Evolutionary conservation across 2,888 invertebrate species (phyloP), one percentile per base, ranked within the genome.

Genomic region (Oeneis ivallda): DNA sequence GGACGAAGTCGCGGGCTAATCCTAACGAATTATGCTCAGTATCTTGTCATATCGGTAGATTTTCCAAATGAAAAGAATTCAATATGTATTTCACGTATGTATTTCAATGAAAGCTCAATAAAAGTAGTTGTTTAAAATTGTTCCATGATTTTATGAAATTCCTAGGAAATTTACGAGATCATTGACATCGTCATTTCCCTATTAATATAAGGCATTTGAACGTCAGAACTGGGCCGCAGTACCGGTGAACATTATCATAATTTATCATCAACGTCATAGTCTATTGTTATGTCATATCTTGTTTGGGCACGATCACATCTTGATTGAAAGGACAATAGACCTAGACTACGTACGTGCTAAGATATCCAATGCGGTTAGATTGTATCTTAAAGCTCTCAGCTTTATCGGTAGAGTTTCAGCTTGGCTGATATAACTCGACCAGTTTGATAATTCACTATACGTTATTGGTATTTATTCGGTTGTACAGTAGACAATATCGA

Each of bases 241-340:
- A 41, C 8, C 11, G 8, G 41, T 13, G 17, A 41, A 13, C 13
- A 13, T 56, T 13, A 56, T 56, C 58, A 45, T 34, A 52, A 19
- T 56, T 26, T 57, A 43, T 19, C 45, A 45, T 58, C 58, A 58
- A 32, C n/a, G 7, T 5, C 45, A 58, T 9, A 32, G 49, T 47
- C 15, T 59, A 59, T 45, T 59, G 59, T 59, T 59, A 34, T 59
- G 37, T 34, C 37, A 49, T 59, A 59, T 59, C 59, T 59, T 59
- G 59, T 59, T 59, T 59, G 49, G 59, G 47, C 49, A 59, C 59
- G 59, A 34, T 59, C 59, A 47, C 45, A 59, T 59, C 59, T 59
- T 17, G 59, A 59, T 59, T 59, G n/a, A 59, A 34, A 49, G 37
- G 34, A 59, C 59, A 59, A 59, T 59, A 19, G 37, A 39, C 37